A percentile compares a stretch with the other conserved stretches of the same genome.
Conservation (phyloP, 2,888 invertebrate species). For the Scelioninae gen. 1 region DNA sequence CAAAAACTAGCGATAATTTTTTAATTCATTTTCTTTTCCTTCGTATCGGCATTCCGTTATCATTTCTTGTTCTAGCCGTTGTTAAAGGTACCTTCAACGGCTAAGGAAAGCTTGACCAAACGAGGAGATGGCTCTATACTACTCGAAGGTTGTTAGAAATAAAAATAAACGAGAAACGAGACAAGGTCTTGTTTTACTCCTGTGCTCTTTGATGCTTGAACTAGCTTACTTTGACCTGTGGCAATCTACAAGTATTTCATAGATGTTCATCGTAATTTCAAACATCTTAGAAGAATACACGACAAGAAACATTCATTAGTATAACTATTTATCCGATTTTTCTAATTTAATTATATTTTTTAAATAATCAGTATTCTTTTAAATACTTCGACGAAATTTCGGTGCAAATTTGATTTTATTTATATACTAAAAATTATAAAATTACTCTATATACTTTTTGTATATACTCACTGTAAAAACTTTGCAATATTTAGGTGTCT, state of each 20-base stretch:
- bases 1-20: background rate
- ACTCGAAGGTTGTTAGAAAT: constrained; percentile 50
- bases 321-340: background rate
- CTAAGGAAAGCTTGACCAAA: constrained; percentile 40
- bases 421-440: no score
- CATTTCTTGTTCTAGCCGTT: constrained; percentile 37
- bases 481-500: no score
- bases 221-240: constrained; percentile 53
- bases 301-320: constrained; percentile 17
- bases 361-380: no score
- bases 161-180: constrained; percentile 40
- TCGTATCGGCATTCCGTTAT: constrained; percentile 22
- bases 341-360: no score
- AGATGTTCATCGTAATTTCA: constrained; percentile 51
- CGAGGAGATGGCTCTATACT: constrained; percentile 42
- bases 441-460: no score
- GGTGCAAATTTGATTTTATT: no score
- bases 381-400: background rate
- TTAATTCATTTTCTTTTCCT: constrained; percentile 4
- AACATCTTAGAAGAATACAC: constrained; percentile 10
- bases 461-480: no score
- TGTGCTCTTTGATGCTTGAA: constrained; percentile 53
- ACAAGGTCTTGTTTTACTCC: constrained; percentile 53
- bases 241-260: constrained; percentile 52
- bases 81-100: constrained; percentile 39